Percentiles rank a stretch among this genome's conserved stretches.
Evolutionary conservation across 2,113 vertebrate genomes (phyloP).

Genomic region (Loxodonta africana): DNA sequence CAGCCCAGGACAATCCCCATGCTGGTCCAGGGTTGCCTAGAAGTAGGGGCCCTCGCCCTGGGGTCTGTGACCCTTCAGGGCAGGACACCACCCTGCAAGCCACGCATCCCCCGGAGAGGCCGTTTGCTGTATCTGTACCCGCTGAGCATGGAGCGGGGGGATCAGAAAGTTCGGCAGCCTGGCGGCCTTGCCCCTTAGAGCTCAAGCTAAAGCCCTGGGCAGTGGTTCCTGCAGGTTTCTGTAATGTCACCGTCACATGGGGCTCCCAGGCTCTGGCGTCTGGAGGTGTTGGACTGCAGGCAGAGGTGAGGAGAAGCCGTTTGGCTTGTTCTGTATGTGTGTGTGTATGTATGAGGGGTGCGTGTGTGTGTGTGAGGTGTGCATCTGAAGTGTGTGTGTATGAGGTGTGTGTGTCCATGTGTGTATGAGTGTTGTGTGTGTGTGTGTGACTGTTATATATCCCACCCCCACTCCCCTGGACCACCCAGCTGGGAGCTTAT

Average conservation of each 20-base stretch:
- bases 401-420: not conserved
- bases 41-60: not conserved
- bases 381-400: no score
- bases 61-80: not conserved
- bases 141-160: not conserved
- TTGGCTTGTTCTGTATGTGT: not conserved
- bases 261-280: not conserved
- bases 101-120: not conserved
- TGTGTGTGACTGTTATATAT: not conserved
- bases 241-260: not conserved
- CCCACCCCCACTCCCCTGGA: not conserved
- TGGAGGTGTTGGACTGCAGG: not conserved
- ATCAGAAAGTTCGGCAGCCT: not conserved
- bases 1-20: not conserved
- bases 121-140: not conserved
- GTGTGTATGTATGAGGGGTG: not conserved
- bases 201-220: not conserved
- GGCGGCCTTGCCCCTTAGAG: fast-evolving
- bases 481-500: not conserved
- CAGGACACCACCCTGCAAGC: no score
- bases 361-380: no score
- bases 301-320: not conserved
- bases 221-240: not conserved
- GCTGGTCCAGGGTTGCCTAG: not conserved
- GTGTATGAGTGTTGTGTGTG: not conserved